These are phyloP conservation scores for Brachionus plicatilis DNA, from an alignment of 1,140 invertebrate genomes.

Conservation along the genomic window DNA sequence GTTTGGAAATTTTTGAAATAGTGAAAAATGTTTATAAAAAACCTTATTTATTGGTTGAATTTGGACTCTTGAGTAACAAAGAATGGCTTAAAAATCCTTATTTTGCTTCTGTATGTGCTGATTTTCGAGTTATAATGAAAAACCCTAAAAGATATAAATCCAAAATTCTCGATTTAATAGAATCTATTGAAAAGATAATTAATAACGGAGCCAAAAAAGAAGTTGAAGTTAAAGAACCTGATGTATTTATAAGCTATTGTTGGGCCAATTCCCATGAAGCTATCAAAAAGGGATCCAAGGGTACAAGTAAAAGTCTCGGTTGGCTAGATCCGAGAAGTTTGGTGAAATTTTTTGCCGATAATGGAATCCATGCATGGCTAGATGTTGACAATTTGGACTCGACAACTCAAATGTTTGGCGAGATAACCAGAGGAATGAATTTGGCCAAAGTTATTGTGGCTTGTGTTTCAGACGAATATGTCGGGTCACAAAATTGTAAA, in stretches of 20 bases:
- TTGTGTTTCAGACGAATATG: conserved; percentile 45
- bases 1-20: conserved; percentile 3
- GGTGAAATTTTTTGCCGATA: conserved; percentile 46
- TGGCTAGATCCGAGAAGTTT: conserved; percentile 50
- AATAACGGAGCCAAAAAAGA: background rate
- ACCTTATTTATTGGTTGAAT: conserved; percentile 8
- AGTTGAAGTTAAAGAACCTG: conserved; percentile 12
- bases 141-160: conserved; percentile 44
- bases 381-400: conserved; percentile 42
- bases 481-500: conserved; percentile 46
- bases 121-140: conserved; percentile 50
- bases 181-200: conserved; percentile 41
- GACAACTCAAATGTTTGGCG: background rate
- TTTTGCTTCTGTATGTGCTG: background rate
- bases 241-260: conserved; percentile 52
- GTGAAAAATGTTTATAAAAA: background rate
- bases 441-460: conserved; percentile 23
- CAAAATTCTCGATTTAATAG: conserved; percentile 46
- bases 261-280: conserved; percentile 50
- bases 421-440: conserved; percentile 6
- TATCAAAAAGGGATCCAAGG: conserved; percentile 44
- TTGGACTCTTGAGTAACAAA: background rate
- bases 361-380: conserved; percentile 49
- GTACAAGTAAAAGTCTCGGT: background rate
- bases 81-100: conserved; percentile 8